Base-by-base conservation (phyloP, 2,113 vertebrate genomes). In the Coryphaenoides rupestris region DNA sequence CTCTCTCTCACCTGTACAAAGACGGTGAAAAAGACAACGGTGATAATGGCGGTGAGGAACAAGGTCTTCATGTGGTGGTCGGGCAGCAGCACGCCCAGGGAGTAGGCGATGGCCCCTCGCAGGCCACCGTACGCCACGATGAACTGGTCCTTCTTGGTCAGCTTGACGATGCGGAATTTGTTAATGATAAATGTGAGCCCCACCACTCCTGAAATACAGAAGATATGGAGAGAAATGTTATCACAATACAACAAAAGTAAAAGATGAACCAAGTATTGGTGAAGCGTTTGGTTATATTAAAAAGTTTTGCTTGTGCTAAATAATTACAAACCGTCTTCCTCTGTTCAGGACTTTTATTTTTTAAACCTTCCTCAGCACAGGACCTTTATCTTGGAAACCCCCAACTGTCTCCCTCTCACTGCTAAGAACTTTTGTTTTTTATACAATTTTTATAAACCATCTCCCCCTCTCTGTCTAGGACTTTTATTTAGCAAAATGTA, bases 31-130 rank as follows among this genome's bases (percentile, higher is more conserved):
- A 98, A 97, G 88, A 98, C 92, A 81, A 98, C 93, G 0, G 95
- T 98, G 90, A 99, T 98, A 89, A 96, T 98, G 87, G 96, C 95
- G 0, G 96, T 99, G 74, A 98, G 95, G 86, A 99, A 98, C 88
- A 98, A 85, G 69, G 92, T 72, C 77, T 94, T 94, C 89, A 92
- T 93, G 23, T 91, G 69, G 0, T 78, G 57, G 1, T 86, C 72
- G 49, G 92, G 77, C 62, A 99, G 89, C 33, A 99, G 91, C 82
- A 92, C 98, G 0, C 93, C 93, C 56, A 99, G 89, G 0, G 96
- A 99, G 87, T 98, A 99, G 72, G 96, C 95, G 0, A 98, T 97
- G 65, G 96, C 96, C 1, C 96, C 96, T 21, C 96, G 88, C 74
- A 99, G 89, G 79, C 96, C 96, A 21, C 96, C 96, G 0, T 98